phyloP scores from a whole-genome alignment of 2,113 vertebrate species.

The Nerophis ophidion region DNA sequence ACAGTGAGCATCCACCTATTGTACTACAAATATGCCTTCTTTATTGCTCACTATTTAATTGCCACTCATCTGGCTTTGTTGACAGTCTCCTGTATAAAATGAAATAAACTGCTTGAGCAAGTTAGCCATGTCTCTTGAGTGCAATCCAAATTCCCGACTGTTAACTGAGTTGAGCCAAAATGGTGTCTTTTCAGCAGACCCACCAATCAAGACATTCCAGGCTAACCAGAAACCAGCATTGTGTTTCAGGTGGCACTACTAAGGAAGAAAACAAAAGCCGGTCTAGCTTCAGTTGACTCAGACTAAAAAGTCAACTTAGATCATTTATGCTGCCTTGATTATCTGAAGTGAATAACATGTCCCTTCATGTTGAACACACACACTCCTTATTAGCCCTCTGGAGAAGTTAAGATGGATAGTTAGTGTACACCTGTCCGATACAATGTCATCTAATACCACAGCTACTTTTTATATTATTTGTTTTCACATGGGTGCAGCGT shows the following conservation, averaged over 20 bases:
- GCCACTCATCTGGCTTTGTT: not conserved
- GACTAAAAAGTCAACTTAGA: conserved; percentile 9
- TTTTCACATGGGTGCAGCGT: not conserved
- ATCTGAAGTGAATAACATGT: conserved; percentile 4
- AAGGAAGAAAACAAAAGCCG: conserved; percentile 5
- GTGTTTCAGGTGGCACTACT: not conserved
- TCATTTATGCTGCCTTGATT: conserved; percentile 4
- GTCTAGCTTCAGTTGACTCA: conserved; percentile 7
- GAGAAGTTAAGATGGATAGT: not conserved
- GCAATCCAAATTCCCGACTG: not conserved
- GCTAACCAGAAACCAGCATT: not conserved
- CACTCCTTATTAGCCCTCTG: not conserved
- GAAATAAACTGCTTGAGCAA: not conserved
- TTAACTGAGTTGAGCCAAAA: not conserved
- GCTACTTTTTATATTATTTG: not conserved
- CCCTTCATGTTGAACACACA: conserved; percentile 9
- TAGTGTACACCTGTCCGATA: not conserved
- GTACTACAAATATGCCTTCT: not conserved
- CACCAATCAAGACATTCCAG: conserved; percentile 21
- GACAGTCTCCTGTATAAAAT: not conserved
- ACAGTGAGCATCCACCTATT: conserved; percentile 12
- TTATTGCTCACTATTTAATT: not conserved
- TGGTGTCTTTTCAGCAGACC: conserved; percentile 2
- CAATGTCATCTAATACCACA: no score
- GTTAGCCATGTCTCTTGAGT: not conserved